phyloP scores from a whole-genome alignment of 2,113 vertebrate species.

The Sebastes schlegelii region DNA sequence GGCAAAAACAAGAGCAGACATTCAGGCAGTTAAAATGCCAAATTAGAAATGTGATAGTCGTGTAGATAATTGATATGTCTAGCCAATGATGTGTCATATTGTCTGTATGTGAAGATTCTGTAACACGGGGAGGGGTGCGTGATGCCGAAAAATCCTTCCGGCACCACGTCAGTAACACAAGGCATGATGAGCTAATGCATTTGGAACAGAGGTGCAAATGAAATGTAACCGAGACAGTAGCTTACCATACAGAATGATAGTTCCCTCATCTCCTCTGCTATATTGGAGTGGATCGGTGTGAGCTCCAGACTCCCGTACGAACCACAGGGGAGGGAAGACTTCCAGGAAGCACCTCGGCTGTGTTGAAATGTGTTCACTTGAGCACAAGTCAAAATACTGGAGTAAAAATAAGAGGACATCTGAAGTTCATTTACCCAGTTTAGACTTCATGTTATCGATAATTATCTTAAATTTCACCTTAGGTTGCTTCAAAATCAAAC shows the following conservation, averaged over 20 bases:
- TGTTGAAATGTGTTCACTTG: neutral
- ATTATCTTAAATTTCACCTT: constrained; percentile 3
- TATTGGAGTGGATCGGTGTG: constrained; percentile 57
- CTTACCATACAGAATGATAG: constrained; percentile 30
- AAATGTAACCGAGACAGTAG: constrained; percentile 51
- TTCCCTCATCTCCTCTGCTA: constrained; percentile 37
- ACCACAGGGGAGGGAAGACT: constrained; percentile 26
- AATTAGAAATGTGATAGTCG: neutral
- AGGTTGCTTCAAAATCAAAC: constrained; percentile 3
- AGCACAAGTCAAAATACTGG: constrained; percentile 11
- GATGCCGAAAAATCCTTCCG: constrained; percentile 34
- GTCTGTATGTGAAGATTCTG: constrained; percentile 10
- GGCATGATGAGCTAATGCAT: constrained; percentile 32
- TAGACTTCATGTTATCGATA: constrained; percentile 12
- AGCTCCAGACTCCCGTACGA: constrained; percentile 39
- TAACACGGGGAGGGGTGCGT: constrained; percentile 33
- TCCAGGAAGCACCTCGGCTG: neutral
- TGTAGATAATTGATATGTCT: constrained; percentile 6
- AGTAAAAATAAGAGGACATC: constrained; percentile 9
- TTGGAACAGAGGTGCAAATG: constrained; percentile 32
- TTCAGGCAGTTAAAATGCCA: neutral
- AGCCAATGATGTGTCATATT: neutral
- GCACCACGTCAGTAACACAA: constrained; percentile 16
- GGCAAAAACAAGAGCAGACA: constrained; percentile 21
- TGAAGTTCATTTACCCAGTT: constrained; percentile 32